Evolutionary conservation across 92 coral and sea anemone species (phyloP).

Genomic region (Phymanthus crucifer): DNA sequence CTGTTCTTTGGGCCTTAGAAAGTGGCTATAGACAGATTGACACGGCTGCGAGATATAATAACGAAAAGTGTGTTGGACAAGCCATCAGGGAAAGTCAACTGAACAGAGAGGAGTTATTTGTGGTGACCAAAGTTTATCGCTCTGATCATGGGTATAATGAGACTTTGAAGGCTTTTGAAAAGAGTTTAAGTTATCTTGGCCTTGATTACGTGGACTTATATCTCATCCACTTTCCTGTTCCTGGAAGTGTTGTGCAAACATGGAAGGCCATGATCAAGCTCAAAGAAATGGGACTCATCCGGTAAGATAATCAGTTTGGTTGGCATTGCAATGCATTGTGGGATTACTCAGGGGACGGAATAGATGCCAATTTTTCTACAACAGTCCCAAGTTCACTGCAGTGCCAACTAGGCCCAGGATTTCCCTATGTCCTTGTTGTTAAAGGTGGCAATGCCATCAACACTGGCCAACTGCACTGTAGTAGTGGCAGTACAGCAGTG

Average conservation of each 20-base stretch:
- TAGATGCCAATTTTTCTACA: too few species aligned
- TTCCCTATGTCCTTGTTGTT: too few species aligned
- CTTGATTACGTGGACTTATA: constrained; percentile 92
- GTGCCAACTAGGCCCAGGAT: too few species aligned
- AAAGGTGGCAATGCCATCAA: too few species aligned
- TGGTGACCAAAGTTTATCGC: constrained; percentile 89
- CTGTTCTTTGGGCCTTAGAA: constrained; percentile 88
- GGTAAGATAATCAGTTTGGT: constrained; percentile 52
- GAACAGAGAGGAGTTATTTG: constrained; percentile 73
- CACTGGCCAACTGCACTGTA: too few species aligned
- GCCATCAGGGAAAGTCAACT: constrained; percentile 70
- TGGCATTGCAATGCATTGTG: too few species aligned
- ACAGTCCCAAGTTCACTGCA: too few species aligned
- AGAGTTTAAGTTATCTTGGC: constrained; percentile 72
- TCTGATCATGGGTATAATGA: constrained; percentile 84
- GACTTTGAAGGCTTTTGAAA: constrained; percentile 72
- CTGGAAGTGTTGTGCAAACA: constrained; percentile 68
- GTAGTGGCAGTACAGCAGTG: too few species aligned
- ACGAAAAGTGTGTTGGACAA: constrained; percentile 91
- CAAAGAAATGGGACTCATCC: constrained; percentile 59
- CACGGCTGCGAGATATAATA: constrained; percentile 87
- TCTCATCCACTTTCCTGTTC: constrained; percentile 90
- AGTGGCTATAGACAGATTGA: constrained; percentile 92
- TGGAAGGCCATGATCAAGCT: constrained; percentile 96
- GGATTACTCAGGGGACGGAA: too few species aligned